Base-by-base conservation (phyloP, 1,140 invertebrate species). In the Zaprionus africanus region DNA sequence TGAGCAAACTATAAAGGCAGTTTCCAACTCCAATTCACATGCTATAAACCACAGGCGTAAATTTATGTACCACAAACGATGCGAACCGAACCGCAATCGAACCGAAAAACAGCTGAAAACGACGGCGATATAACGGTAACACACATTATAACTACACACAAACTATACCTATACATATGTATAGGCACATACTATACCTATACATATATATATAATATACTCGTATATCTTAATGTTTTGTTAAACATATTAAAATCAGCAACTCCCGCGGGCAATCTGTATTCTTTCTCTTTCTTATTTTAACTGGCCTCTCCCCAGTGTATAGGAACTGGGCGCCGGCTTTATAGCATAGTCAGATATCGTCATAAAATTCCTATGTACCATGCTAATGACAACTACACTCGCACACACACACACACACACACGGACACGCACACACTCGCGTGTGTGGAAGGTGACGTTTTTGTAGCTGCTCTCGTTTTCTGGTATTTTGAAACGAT, bases 1-100 rank as follows among this genome's bases (percentile, higher is more conserved):
- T 12, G 46, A 24, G 41, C 0, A 41, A 31, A 49, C 34, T 59
- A 11, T 34, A 9, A 11, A 34, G 31, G 31, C 31, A 34, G 31
- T 9, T 11, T 9, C 31, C 31, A 34, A 34, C 9, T 34, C 9
- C 31, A 34, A 34, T 34, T 34, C 31, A 34, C 67, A 80, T 76
- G 79, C 86, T 87, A 9, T 17, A 87, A 91, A 84, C 88, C 88
- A 79, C 88, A 91, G 73, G 78, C 78, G 87, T 75, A 77, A 91
- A 91, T 91, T 91, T 91, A 91, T 87, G 77, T 71, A 62, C 53
- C 82, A 62, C 60, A 67, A 43, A n/a, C 13, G 19, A 41, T 0
- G 19, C 41, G n/a, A 57, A 19, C 46, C 61, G 9, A 41, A 19
- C 51, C 36, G 11, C 22, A 68, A 46, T 34, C 7, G 31, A 34